A percentile compares a stretch with the other conserved stretches of the same genome.
These are phyloP conservation scores for Drosophila quinaria DNA, from an alignment of 2,888 invertebrate species.

Conservation along the genomic window DNA sequence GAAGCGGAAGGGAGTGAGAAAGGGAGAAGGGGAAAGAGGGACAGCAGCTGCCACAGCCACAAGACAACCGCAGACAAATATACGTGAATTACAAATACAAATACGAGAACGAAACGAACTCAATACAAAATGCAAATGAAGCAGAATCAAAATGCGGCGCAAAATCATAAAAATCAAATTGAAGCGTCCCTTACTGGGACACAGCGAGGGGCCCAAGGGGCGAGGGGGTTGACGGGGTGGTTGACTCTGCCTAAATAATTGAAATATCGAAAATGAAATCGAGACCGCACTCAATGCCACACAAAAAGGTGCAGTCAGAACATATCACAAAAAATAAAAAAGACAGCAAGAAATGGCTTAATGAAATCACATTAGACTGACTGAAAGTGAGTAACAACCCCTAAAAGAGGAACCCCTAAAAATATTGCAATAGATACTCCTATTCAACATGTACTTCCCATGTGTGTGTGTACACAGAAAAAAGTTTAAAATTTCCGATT, in stretches of 20 bases:
- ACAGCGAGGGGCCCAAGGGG: conserved; percentile 20
- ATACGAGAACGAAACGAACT: conserved; percentile 50
- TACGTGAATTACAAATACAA: conserved; percentile 53
- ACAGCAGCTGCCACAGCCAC: conserved; percentile 65
- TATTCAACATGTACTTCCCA: neutral
- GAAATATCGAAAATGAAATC: conserved; percentile 62
- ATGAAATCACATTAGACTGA: conserved; percentile 24
- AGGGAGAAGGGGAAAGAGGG: neutral
- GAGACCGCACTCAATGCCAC: conserved; percentile 46
- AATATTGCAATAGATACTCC: neutral
- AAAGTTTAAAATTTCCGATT: too few species aligned
- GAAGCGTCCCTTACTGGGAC: conserved; percentile 47
- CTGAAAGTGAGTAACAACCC: conserved; percentile 20
- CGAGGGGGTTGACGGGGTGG: neutral
- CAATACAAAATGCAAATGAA: conserved; percentile 80
- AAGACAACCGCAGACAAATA: conserved; percentile 57
- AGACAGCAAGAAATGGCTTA: conserved; percentile 11
- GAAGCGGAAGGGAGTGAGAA: neutral
- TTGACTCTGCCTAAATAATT: conserved; percentile 48
- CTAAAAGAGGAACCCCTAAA: conserved; percentile 26
- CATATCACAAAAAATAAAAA: neutral
- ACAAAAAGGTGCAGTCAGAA: conserved; percentile 39
- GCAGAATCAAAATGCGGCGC: conserved; percentile 60
- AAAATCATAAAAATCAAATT: conserved; percentile 75
- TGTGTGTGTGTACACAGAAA: neutral